Base-by-base conservation (phyloP, 2,888 invertebrate species). In the Philhelius pedissequus region DNA sequence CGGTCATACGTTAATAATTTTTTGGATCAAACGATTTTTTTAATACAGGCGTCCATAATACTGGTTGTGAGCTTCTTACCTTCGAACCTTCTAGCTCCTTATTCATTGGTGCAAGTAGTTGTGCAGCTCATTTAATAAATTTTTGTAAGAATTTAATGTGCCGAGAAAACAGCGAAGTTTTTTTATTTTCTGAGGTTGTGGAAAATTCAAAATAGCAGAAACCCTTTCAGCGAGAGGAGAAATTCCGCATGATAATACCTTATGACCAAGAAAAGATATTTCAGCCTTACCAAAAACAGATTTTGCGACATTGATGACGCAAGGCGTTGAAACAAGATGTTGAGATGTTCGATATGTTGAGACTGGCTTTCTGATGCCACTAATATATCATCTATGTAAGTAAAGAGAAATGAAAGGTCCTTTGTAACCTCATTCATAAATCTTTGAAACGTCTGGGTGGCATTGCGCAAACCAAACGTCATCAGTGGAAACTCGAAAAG, bases 51-150 rank as follows among this genome's bases (percentile, higher is more conserved):
- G 43, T 45, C 43, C 18, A 45, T 18, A 18, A 6, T 9, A 62
- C 43, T 4, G 62, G 62, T 27, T 62, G 62, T 8, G 62, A 43
- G 13, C 18, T 43, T 43, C 7, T 43, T 15, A 43, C 7, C 2
- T 43, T 27, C 3, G 5, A 7, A 38, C 43, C 62, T 62, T 43
- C 43, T 15, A 45, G 20, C 11, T 64, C 45, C 1, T 45, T 30
- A 2, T 45, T 45, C 25, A 3, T 89, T 56, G 4, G 58, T 22
- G 20, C 20, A 89, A 58, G 48, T 35, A 58, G 6, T 7, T 71
- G 11, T 22, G 48, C 70, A 7, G 58, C 58, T 35, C 27, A 25
- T 9, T 58, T 32, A 6, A 58, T 54, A 27, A 27, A 52, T 27
- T 52, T 52, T 15, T n/a, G 52, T 52, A 52, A n/a, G 27, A 52